Evolutionary conservation across 2,113 vertebrate genomes (phyloP), one percentile per base, ranked within the genome.

Genomic region (Pontoporia blainvillei): DNA sequence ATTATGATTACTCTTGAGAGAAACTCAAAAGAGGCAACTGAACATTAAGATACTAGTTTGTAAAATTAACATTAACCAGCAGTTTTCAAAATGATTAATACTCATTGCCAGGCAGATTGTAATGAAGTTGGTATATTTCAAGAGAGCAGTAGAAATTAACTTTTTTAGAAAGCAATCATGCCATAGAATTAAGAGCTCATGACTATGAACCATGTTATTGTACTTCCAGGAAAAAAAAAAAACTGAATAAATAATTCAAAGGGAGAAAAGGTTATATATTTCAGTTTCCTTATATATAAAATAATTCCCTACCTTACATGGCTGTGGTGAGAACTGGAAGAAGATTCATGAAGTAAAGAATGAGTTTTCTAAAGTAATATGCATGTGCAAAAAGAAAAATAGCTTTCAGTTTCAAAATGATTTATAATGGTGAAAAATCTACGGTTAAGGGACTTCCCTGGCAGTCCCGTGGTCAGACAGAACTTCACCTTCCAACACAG

Each of bases 361-460:
- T 36, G 64, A 66, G 10, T 62, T 90, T 64, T 62, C 46, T 52
- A 95, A 89, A 91, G 39, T 31, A 67, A 25, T 81, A 73, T 23
- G 11, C 2, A 39, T 8, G 13, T 39, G 81, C 21, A 64, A 90
- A 91, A 79, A 57, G 36, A 29, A 71, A 41, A 31, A 61, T 3
- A 17, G 20, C 13, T 75, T 85, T 93, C 36, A 27, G 67, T 89
- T 88, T 82, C 62, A 72, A 93, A 66, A 52, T 85, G 41, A 71
- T 86, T 90, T 94, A 64, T 69, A 76, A 76, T 62, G 57, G 62
- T 87, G 20, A 76, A 96, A 95, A 92, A 84, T 34, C 52, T 78
- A 78, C n/a, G 64, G 34, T 61, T 87, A 79, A 91, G 23, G 25
- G 59, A 27, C 23, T 61, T 61, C 23, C 59, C 23, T 27, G 25